Evolutionary conservation across 2,888 invertebrate genomes (phyloP), one percentile per base, ranked within the genome.

Genomic region (Laothoe populi): DNA sequence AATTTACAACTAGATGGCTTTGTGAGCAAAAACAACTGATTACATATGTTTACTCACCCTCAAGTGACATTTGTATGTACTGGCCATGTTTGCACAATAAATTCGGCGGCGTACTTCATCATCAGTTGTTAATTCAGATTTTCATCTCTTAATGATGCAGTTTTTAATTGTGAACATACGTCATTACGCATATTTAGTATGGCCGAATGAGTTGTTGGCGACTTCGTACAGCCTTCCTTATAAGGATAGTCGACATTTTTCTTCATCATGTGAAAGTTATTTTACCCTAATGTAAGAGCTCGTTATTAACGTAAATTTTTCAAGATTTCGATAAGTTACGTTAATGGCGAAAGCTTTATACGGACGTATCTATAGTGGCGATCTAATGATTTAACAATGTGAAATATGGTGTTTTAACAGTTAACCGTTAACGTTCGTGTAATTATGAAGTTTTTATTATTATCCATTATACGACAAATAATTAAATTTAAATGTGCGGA

Each of bases 201-300:
- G 68, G 71, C 72, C 70, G 69, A 71, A 70, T 68, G 69, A 72
- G 72, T 67, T 68, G 68, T 65, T 73, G 74, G 75, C 81, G 78
- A 77, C 82, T 83, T 83, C 84, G 75, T 64, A 19, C 82, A 65
- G 70, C 83, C 78, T 86, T 67, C 90, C 91, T 69, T 90, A 87
- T 77, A 91, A 83, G 90, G 90, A 77, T 71, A 73, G 72, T 73
- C 79, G 77, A 75, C 82, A 87, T 86, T 89, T 88, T 90, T 87
- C 83, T 78, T 77, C 69, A 68, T 42, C 60, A 70, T 73, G 89
- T 80, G 90, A 90, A 91, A 91, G 90, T 89, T 84, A 79, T 80
- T 81, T 82, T 83, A 82, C 81, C 75, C 77, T 73, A 61, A 53
- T 70, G 68, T 66, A 53, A 53, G 49, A 53, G 21, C 53, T 31